Evolutionary conservation across 2,888 invertebrate species (phyloP).

Genomic region (Eupithecia dodoneata): DNA sequence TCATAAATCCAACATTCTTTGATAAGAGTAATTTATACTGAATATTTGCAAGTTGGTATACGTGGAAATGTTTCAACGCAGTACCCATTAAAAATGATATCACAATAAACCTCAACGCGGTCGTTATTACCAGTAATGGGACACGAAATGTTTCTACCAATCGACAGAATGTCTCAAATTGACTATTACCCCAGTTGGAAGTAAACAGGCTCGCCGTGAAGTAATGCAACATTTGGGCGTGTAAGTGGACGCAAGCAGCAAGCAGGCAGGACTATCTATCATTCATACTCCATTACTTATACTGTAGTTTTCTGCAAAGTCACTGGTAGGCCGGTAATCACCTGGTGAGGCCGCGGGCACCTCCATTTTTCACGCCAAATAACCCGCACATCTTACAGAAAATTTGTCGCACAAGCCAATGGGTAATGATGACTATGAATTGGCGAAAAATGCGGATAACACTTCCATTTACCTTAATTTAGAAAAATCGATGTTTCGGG

Average conservation of each 20-base stretch:
- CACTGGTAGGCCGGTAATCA: conserved; percentile 84
- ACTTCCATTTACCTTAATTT: conserved; percentile 55
- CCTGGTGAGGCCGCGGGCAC: conserved; percentile 80
- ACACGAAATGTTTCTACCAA: conserved; percentile 72
- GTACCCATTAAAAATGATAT: conserved; percentile 44
- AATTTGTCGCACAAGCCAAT: conserved; percentile 83
- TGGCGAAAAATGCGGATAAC: conserved; percentile 63
- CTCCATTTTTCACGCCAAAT: conserved; percentile 83
- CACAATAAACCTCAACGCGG: conserved; percentile 44
- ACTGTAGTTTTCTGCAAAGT: conserved; percentile 84
- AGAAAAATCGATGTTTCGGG: conserved; percentile 20
- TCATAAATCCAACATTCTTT: conserved; percentile 20
- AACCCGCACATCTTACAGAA: conserved; percentile 82
- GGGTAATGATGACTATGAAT: conserved; percentile 79
- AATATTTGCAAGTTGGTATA: conserved; percentile 20
- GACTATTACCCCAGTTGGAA: conserved; percentile 73
- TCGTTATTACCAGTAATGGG: conserved; percentile 57
- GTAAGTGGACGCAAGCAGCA: conserved; percentile 55
- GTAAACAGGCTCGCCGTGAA: conserved; percentile 80
- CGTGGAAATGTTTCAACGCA: conserved; percentile 16
- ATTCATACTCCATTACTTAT: conserved; percentile 85
- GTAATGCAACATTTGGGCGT: conserved; percentile 81
- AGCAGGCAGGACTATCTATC: conserved; percentile 75
- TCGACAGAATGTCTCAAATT: conserved; percentile 59
- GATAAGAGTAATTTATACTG: conserved; percentile 15